A percentile compares a stretch with the other conserved stretches of the same genome.
Conservation (phyloP, 2,888 invertebrate genomes). For the Volucella bombylans region DNA sequence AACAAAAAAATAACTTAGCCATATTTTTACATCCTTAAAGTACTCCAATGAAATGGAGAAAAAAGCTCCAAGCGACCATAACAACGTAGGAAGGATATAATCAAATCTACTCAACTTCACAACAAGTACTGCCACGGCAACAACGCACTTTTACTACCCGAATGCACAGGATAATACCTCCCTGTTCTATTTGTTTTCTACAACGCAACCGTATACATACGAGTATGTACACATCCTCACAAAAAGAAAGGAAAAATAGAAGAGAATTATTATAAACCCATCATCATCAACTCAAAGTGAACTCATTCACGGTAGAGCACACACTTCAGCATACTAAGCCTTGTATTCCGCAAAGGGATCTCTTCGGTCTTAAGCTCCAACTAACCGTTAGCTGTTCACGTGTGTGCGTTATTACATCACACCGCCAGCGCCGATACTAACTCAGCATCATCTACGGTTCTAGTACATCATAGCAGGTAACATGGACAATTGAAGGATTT, state of each 20-base stretch:
- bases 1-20: too few species aligned
- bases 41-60: too few species aligned
- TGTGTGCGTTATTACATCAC: conserved; percentile 36
- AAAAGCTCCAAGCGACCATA: too few species aligned
- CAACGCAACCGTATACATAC: too few species aligned
- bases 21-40: too few species aligned
- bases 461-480: not conserved
- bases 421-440: not conserved
- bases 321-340: conserved; percentile 47
- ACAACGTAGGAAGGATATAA: not conserved
- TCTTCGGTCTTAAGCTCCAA: conserved; percentile 1
- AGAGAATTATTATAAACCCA: conserved; percentile 19
- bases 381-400: not conserved
- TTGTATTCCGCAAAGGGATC: conserved; percentile 34
- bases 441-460: not conserved
- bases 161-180: too few species aligned
- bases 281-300: conserved; percentile 48
- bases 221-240: not conserved
- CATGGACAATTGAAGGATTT: conserved; percentile 47
- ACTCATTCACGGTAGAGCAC: conserved; percentile 36
- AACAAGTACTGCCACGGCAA: conserved; percentile 37
- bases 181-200: too few species aligned
- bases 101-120: conserved; percentile 39
- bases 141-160: conserved; percentile 10
- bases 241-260: conserved; percentile 13